phyloP scores from a whole-genome alignment of 2,797 vertebrate genomes.

The Bryconaethiops microstoma region DNA sequence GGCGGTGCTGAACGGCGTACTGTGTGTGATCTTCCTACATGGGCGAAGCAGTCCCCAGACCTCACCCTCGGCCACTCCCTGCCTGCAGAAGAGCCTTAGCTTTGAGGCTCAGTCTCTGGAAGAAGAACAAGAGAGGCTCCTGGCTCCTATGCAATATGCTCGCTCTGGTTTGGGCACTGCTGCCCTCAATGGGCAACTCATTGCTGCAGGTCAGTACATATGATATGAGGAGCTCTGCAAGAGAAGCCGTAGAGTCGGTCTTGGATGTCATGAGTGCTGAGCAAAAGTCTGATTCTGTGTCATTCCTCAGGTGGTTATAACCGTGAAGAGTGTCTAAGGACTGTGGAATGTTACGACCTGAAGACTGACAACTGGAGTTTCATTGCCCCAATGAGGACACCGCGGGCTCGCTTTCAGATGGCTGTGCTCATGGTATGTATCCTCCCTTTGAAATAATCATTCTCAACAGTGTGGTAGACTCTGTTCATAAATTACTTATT shows the following conservation, averaged over 20 bases:
- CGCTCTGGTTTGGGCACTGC: slow-evolving; percentile 94
- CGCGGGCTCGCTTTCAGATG: slow-evolving; percentile 98
- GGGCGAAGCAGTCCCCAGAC: slow-evolving; percentile 95
- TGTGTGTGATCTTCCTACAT: slow-evolving; percentile 96
- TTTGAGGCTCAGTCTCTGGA: slow-evolving; percentile 89
- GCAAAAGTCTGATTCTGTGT: background rate
- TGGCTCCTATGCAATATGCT: slow-evolving; percentile 96
- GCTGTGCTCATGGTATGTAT: slow-evolving; percentile 90
- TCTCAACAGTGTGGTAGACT: background rate
- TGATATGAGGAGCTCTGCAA: background rate
- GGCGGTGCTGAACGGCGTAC: slow-evolving; percentile 91
- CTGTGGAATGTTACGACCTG: slow-evolving; percentile 95
- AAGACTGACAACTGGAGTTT: slow-evolving; percentile 91
- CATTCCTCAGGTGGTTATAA: slow-evolving; percentile 91
- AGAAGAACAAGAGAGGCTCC: slow-evolving; percentile 82
- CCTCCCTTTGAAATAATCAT: background rate
- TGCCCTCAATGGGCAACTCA: slow-evolving; percentile 84
- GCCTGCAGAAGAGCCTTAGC: slow-evolving; percentile 94
- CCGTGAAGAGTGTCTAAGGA: slow-evolving; percentile 95
- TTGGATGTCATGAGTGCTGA: background rate
- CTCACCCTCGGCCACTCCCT: slow-evolving; percentile 92
- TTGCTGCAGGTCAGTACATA: slow-evolving; percentile 86
- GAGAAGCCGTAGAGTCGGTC: background rate
- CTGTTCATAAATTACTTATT: slow-evolving; percentile 5
- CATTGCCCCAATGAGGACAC: slow-evolving; percentile 94